Evolutionary conservation across 2,797 vertebrate genomes (phyloP), one percentile per base, ranked within the genome.

Genomic region (Ammospiza maritima): DNA sequence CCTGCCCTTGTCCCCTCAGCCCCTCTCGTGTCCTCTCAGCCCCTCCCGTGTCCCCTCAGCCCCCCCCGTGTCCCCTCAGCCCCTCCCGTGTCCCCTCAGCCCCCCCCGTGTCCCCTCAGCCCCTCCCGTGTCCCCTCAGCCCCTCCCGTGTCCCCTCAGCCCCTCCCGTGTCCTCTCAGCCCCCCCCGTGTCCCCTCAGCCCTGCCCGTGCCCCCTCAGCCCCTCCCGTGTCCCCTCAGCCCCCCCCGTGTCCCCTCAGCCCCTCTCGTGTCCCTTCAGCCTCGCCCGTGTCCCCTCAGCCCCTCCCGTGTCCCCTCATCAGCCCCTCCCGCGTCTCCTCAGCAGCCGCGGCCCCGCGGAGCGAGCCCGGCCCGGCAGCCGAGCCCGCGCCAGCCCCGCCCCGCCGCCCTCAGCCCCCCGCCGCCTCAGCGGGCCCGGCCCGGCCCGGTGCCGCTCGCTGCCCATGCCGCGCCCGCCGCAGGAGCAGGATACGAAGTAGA

Each of bases 401-500:
- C 38, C 60, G 20, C 67, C 29, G 6, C 70, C 42, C 64, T 26
- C 60, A 42, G 15, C 38, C 54, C 77, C 26, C 38, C 61, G 9
- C 17, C 25, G 21, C 34, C 64, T 19, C 76, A 38, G 53, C 51
- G 10, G 18, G 40, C 64, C 47, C 27, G 15, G 25, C 48, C 48
- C 16, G 51, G 16, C 54, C 53, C 9, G 53, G 9, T 9, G 23
- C 14, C 38, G 21, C 2, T 11, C 65, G 32, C n/a, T 4, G 5
- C 51, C 57, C 61, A 2, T 16, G 12, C 48, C 72, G 10, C 6
- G 2, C 13, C 19, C 38, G 29, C 42, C 5, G 1, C 2, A n/a
- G 13, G 2, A 22, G 48, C 88, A 99, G 99, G 99, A 99, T 99
- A 99, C 99, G 61, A 99, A 99, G 93, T 99, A 99, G 6, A 99